Evolutionary conservation across 2,797 vertebrate species (phyloP), one percentile per base, ranked within the genome.

Genomic region (Melanotaenia parkinsoni): DNA sequence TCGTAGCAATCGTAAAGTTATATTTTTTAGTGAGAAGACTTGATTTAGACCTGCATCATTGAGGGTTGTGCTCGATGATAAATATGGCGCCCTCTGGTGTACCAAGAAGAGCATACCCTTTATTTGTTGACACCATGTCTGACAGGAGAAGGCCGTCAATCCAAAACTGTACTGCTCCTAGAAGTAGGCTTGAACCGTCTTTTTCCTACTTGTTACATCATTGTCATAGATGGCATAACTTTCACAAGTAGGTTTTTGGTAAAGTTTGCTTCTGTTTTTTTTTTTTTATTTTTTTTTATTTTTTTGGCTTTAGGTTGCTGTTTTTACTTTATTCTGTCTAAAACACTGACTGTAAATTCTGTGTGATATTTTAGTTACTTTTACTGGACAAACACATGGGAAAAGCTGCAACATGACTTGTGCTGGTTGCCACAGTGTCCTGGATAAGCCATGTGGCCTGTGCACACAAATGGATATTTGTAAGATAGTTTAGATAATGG

Each of bases 261-360:
- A 1, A 50, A 8, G 45, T 78, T 86, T 83, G 58, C 64, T 72
- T 82, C 67, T 26, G 61, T 86, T 90, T 89, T 73, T 33, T 33
- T 33, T 28, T 28, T 0, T 28, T 28, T 26, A 26, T 28, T 28
- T 28, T 28, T 28, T 2, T 28, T 28, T 26, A 63, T 86, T 90
- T 89, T 73, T 73, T 33, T 81, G 91, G 86, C 86, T 85, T 90
- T 80, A 32, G 82, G 76, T 84, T 89, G 79, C 82, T 77, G 76
- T 86, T 81, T 84, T 69, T 74, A 82, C 26, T 68, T 37, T 71
- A 32, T 57, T 74, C 51, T 77, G 24, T 70, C 30, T 64, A 38
- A 56, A 77, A 24, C 56, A 74, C 61, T 86, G 59, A 12, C 72
- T 67, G 33, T 73, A 40, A 68, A 58, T 2, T 70, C 6, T 76